Percentiles rank a stretch among this genome's conserved stretches.
These are phyloP conservation scores for Xiphorhynchus elegans DNA, from an alignment of 2,113 vertebrate genomes.

Conservation along the genomic window DNA sequence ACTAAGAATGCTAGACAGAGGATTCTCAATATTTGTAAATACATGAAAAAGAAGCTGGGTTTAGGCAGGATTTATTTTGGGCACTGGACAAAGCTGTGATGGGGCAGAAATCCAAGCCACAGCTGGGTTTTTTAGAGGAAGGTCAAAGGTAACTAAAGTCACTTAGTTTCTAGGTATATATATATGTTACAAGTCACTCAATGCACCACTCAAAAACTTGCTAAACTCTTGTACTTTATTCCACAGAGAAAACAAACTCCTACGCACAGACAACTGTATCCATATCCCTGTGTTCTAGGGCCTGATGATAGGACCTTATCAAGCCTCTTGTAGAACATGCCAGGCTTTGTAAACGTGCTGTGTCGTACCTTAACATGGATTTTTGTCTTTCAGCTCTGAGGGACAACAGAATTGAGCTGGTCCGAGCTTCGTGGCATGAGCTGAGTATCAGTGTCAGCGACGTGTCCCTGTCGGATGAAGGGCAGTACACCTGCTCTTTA, in stretches of 20 bases:
- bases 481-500: slow-evolving; percentile 96
- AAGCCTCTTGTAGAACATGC: background rate
- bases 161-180: background rate
- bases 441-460: slow-evolving; percentile 94
- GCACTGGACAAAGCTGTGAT: background rate
- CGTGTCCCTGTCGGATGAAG: slow-evolving; percentile 92
- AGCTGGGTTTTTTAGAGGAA: background rate
- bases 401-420: slow-evolving; percentile 95
- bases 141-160: background rate
- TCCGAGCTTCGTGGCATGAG: slow-evolving; percentile 93
- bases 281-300: background rate
- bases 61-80: background rate
- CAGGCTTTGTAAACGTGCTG: background rate
- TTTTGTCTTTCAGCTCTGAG: slow-evolving; percentile 84
- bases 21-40: background rate
- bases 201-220: background rate
- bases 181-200: background rate
- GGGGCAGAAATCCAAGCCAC: background rate
- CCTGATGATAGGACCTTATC: background rate
- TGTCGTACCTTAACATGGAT: background rate
- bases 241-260: background rate
- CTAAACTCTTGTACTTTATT: background rate
- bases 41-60: background rate
- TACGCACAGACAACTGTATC: background rate
- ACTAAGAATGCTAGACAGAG: background rate